Evolutionary conservation across 2,797 vertebrate genomes (phyloP), one percentile per base, ranked within the genome.

Genomic region (Amblyopsis hoosieri): DNA sequence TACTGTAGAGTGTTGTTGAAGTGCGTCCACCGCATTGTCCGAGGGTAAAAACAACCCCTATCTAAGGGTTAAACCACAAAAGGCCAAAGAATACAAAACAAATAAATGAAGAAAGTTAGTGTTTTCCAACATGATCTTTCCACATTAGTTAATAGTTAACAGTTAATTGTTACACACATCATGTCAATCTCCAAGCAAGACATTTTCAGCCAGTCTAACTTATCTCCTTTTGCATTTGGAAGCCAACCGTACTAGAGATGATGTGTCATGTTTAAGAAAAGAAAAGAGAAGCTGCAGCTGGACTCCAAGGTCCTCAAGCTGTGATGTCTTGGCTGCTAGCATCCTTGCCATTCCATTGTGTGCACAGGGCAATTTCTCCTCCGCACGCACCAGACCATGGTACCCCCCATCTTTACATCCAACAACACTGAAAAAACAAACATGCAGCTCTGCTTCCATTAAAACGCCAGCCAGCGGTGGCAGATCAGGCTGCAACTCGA

Each of bases 341-440:
- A 56, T 82, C 83, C 82, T 87, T 81, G 83, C 83, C 79, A 75
- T 82, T 87, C 78, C 75, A 83, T 87, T 89, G 85, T 89, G 87
- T 88, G 87, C 68, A 77, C 60, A 85, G 76, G 81, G 83, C 87
- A 89, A 91, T 91, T 88, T 88, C 58, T 76, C 67, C 74, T 89
- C 80, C 56, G 80, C 90, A 90, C 87, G 87, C 87, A 90, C 84
- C 84, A 85, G 78, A 85, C 72, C 72, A 81, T 90, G 88, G 90
- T 84, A 86, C 81, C 79, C 85, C 87, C 87, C 74, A 80, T 84
- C 78, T 83, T 80, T 78, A 74, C 66, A 79, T 85, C 78, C 83
- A 89, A 87, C 83, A 84, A 89, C 79, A 67, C 76, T 84, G 80
- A 82, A 76, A 90, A 91, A 90, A 91, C 85, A 92, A 92, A 91